Base-by-base conservation (phyloP, 2,888 invertebrate species). In the Lobophora halterata region DNA sequence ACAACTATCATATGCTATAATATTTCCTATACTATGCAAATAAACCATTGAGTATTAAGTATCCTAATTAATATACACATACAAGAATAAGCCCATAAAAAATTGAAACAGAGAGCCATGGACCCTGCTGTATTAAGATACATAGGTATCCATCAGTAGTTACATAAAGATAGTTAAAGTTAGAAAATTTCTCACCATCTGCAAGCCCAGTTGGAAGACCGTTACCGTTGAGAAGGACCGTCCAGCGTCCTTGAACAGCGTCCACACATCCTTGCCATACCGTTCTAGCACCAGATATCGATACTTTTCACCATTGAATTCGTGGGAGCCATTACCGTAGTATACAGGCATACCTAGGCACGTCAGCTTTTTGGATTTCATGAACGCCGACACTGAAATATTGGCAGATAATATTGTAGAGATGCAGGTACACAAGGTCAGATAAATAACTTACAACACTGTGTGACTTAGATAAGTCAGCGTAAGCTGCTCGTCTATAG, bases 251-350 rank as follows among this genome's bases (percentile, higher is more conserved):
- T 90, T 79, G 62, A 95, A 94, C 28, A 95, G 62, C 59, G 92
- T 94, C 90, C 95, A 92, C 7, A 98, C 78, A 79, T 98, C 97
- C 51, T 90, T 91, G 1, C 96, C 96, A 71, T 95, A 98, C 42
- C 96, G 91, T 40, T 97, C 95, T 90, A 99, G 94, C 0, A 95
- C 93, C 48, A 95, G 78, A 77, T 97, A 99, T 21, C 99, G 89
- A 74, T 97, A 97, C 61, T 95, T 95, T 36, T 91, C 89, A 0
- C 89, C 90, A 39, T 93, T 92, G 61, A 87, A 90, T 11, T 92
- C 93, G 62, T 95, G 94, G 1, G 94, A 93, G 0, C 99, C 99
- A 45, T 93, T 93, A 2, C 94, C 95, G 44, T 95, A 83, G 67
- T 93, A 96, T 21, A 90, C 82, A 0, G 98, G 97, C 91, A 98